A percentile compares a stretch with the other conserved stretches of the same genome.
Conservation (phyloP, 2,113 vertebrate genomes). For the Elephantulus edwardii region DNA sequence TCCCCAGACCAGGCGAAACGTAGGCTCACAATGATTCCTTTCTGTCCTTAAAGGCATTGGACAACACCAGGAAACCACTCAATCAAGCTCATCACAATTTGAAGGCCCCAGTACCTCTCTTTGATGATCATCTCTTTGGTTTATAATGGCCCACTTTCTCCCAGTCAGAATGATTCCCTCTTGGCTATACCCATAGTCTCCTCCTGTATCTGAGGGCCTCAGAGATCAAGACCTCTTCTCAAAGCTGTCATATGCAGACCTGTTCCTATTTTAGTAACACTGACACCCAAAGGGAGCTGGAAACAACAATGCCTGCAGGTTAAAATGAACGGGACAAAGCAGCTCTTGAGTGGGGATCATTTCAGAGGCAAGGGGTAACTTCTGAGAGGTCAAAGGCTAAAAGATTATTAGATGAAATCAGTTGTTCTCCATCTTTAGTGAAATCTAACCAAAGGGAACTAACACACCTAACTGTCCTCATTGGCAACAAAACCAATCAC, state of each 20-base stretch:
- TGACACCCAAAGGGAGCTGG: too few relatives aligned
- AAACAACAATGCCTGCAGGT: not conserved
- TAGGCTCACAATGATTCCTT: not conserved
- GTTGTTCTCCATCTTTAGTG: conserved; percentile 13
- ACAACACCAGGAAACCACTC: not conserved
- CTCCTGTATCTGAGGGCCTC: not conserved
- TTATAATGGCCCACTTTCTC: not conserved
- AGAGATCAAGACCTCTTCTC: not conserved
- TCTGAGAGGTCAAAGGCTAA: not conserved
- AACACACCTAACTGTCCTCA: not conserved
- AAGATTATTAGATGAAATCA: not conserved
- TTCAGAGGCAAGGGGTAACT: not conserved
- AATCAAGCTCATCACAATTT: not conserved
- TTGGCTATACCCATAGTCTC: not conserved
- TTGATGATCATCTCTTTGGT: not conserved
- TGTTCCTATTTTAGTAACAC: not conserved
- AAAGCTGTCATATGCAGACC: not conserved
- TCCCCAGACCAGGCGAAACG: not conserved
- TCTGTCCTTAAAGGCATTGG: not conserved
- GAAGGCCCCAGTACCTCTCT: not conserved
- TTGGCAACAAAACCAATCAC: not conserved
- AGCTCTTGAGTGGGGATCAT: not conserved
- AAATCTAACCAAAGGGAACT: not conserved
- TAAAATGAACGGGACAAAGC: not conserved
- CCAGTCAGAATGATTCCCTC: not conserved